phyloP scores from a whole-genome alignment of 2,888 invertebrate species.

The Rhaphigaster nebulosa region DNA sequence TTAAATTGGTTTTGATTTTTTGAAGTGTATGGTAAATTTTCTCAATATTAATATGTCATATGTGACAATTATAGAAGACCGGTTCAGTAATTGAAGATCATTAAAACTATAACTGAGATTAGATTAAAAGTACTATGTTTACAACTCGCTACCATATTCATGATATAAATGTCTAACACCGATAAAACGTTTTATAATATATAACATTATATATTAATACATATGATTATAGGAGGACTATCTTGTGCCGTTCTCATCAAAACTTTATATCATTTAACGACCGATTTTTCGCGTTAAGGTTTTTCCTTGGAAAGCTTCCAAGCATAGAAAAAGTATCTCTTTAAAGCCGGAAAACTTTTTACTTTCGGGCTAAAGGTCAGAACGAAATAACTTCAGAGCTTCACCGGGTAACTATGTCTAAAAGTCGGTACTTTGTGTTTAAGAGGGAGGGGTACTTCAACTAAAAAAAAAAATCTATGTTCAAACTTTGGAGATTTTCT shows the following conservation, averaged over 20 bases:
- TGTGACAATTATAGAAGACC: too few species aligned
- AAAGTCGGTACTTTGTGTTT: background rate
- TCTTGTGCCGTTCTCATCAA: background rate
- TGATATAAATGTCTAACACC: background rate
- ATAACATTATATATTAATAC: background rate
- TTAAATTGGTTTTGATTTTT: too few species aligned
- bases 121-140: too few species aligned
- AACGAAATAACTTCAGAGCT: background rate
- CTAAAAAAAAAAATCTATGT: background rate
- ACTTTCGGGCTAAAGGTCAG: background rate
- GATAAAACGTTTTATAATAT: too few species aligned
- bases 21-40: too few species aligned
- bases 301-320: background rate
- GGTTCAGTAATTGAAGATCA: too few species aligned
- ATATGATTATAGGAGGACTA: background rate
- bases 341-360: conserved; percentile 2
- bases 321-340: background rate
- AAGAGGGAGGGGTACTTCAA: background rate
- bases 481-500: background rate
- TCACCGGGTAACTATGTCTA: background rate
- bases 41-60: too few species aligned
- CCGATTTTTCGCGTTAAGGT: background rate
- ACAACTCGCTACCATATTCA: background rate
- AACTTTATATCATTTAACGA: background rate
- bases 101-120: too few species aligned